Evolutionary conservation across 2,113 vertebrate genomes (phyloP), one percentile per base, ranked within the genome.

Genomic region (Sander vitreus): DNA sequence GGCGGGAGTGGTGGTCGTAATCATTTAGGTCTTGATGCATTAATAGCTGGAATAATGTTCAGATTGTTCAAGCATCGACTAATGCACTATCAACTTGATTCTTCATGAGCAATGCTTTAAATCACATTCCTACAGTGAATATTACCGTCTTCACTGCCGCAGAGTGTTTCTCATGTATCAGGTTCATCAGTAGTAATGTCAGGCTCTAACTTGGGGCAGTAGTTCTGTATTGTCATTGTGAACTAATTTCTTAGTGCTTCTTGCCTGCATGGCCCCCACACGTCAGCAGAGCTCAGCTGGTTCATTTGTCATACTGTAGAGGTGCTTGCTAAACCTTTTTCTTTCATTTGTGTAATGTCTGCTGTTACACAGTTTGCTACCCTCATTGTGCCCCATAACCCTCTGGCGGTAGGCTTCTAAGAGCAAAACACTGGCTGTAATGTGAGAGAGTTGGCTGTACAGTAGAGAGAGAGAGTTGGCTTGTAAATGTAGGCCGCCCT

Each of bases 271-370:
- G 73, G 5, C 70, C 55, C 54, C 54, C 27, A 15, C 55, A 67
- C 68, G 88, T 89, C 88, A 84, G 78, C 74, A 69, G 67, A 74
- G 81, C 80, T 90, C 89, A 82, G 76, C 73, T 67, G 70, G 67
- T 89, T 91, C 81, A 90, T 92, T 92, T 85, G 84, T 91, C 86
- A 77, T 70, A 80, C 53, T 36, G 68, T 33, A 58, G 89, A 80
- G 85, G 83, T 91, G 90, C 86, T 88, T 63, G 79, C 74, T 85
- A 78, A 89, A 92, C 83, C 77, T n/a, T 83, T 81, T 86, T 85
- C 72, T 91, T 89, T 84, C 65, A 89, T 92, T 90, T 89, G 74
- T 84, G 53, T 87, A 87, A 77, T 80, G 45, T 83, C 70, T 85
- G 65, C 83, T 78, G 73, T 87, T 90, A 76, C 73, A 45, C 78